Evolutionary conservation across 2,888 invertebrate species (phyloP), one percentile per base, ranked within the genome.

Genomic region (Calephelis perditalis): DNA sequence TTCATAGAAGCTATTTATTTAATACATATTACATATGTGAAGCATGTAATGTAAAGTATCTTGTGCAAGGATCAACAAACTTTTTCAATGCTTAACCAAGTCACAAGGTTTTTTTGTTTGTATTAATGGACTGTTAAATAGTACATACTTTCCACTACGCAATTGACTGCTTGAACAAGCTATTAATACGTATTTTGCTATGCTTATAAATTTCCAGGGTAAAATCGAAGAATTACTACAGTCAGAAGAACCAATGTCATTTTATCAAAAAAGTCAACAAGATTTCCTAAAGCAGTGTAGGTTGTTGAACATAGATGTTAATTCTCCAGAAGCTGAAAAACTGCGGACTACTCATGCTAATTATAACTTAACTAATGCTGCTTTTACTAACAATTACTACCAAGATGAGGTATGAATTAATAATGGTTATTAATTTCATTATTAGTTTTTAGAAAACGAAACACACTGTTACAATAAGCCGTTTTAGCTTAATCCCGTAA

Each of bases 201-300:
- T 36, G 76, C 75, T 79, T 79, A 80, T 72, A 62, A 64, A 67
- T 72, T 87, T 86, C 36, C 89, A 89, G 89, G 80, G 73, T 62
- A 75, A 79, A 15, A 63, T 78, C 64, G 84, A 87, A 72, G 81
- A 84, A 36, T 64, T 74, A 52, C 76, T 74, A 58, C 57, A 72
- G 61, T 78, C 82, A 43, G 87, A 86, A 63, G 91, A 90, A 68
- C 89, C 91, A 12, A 66, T 89, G 62, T 91, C 91, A 3, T 90
- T 82, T 70, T 91, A 84, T 69, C 86, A 88, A 74, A 89, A 88
- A 67, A 79, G 84, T 66, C 87, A 89, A 66, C 75, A 84, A 45
- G 91, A 91, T 64, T 88, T 90, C 65, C 83, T 86, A 67, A 90
- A 86, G 68, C 82, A 91, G 71, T 90, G 90, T 82, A 86, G 82